Conservation (phyloP, 2,113 vertebrate genomes). For the Tragelaphus imberbis region DNA sequence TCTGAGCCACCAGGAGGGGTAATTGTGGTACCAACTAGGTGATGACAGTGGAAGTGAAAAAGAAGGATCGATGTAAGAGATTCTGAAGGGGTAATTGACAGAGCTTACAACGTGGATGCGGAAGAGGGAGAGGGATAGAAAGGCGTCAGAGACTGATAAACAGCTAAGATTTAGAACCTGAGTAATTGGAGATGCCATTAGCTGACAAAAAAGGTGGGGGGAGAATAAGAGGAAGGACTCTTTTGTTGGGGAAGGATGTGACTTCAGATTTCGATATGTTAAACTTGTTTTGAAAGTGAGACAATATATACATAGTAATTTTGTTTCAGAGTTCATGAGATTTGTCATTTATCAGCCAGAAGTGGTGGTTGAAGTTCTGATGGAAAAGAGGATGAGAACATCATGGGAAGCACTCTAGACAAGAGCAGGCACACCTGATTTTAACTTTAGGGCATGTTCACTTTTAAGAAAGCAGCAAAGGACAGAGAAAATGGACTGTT, state of each 20-base stretch:
- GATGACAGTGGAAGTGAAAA: background rate
- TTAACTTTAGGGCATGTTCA: background rate
- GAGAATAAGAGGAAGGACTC: background rate
- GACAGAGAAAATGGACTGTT: background rate
- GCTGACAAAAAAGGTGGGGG: background rate
- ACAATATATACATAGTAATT: background rate
- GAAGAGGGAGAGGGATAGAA: background rate
- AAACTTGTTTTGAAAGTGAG: background rate
- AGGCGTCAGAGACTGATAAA: background rate
- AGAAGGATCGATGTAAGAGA: background rate
- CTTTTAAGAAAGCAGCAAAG: background rate
- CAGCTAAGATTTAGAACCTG: background rate
- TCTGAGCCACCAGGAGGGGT: background rate
- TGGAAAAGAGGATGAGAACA: background rate
- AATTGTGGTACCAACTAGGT: background rate
- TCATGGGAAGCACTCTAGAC: background rate
- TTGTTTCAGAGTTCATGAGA: background rate
- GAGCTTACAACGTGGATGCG: background rate
- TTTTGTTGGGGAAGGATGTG: background rate
- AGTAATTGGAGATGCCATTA: background rate
- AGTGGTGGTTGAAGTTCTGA: background rate
- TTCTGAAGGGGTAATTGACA: constrained; percentile 1
- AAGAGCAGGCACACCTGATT: background rate
- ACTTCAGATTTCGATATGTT: background rate
- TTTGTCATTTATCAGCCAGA: background rate